Percentiles rank a stretch among this genome's conserved stretches.
Conservation (phyloP, 2,113 vertebrate species). For the Microtus ochrogaster region DNA sequence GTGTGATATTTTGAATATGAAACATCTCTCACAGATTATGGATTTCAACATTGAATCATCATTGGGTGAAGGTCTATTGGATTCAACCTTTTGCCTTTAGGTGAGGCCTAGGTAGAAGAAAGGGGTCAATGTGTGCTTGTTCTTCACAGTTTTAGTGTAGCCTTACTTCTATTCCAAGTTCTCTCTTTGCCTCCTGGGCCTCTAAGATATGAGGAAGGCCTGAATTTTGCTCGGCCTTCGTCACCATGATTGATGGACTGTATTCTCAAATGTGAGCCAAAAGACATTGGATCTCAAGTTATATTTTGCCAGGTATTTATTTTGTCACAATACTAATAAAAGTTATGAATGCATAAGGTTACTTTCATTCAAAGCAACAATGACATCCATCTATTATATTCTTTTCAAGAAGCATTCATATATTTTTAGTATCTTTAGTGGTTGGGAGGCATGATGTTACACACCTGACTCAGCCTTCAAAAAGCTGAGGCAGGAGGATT, state of each 20-base stretch:
- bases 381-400: not conserved
- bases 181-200: not conserved
- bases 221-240: not conserved
- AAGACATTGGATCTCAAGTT: not conserved
- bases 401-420: not conserved
- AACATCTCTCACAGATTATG: not conserved
- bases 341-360: not conserved
- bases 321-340: not conserved
- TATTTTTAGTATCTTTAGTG: not conserved
- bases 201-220: not conserved
- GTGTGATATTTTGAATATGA: not conserved
- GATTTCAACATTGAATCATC: not conserved
- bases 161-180: not conserved
- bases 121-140: not conserved
- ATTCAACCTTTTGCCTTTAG: not conserved
- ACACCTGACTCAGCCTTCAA: not conserved
- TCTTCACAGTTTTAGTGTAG: not conserved
- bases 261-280: not conserved
- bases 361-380: conserved; percentile 1
- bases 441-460: not conserved
- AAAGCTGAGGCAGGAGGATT: not conserved
- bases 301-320: not conserved
- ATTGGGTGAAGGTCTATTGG: not conserved
- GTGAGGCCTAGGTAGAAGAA: not conserved
- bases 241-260: too few relatives aligned